phyloP scores from a whole-genome alignment of 2,797 vertebrate genomes.

The Schizothorax lantsangensis region DNA sequence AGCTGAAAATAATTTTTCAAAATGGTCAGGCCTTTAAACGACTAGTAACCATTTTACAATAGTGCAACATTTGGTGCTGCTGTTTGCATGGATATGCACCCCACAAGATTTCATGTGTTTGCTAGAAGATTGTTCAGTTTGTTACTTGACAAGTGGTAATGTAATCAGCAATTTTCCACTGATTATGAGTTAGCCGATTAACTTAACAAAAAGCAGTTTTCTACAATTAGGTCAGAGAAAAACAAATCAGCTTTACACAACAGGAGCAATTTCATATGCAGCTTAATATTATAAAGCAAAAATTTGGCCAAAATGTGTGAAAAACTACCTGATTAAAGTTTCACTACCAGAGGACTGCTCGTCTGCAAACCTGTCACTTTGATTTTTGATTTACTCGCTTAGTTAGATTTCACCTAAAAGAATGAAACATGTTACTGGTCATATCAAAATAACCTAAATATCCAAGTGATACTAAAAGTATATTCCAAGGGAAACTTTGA shows the following conservation, averaged over 20 bases:
- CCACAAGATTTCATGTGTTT: not conserved
- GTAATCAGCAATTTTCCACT: slow-evolving; percentile 13
- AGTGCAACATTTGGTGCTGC: not conserved
- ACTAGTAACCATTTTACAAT: not conserved
- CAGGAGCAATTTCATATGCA: not conserved
- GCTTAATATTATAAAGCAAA: not conserved
- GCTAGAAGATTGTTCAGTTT: not conserved
- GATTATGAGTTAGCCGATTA: slow-evolving; percentile 16
- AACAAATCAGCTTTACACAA: not conserved
- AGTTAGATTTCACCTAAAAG: slow-evolving; percentile 9
- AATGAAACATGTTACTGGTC: not conserved
- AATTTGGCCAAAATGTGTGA: not conserved
- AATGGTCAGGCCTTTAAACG: not conserved
- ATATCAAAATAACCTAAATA: not conserved
- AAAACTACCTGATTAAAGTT: slow-evolving; percentile 22
- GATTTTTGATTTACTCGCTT: slow-evolving; percentile 6
- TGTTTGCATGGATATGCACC: not conserved
- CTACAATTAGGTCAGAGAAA: not conserved
- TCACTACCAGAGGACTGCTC: not conserved
- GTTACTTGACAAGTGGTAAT: not conserved
- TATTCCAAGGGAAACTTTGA: not conserved
- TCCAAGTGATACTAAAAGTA: slow-evolving; percentile 1
- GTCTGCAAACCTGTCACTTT: not conserved
- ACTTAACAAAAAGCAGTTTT: slow-evolving; percentile 6
- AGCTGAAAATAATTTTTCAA: not conserved